These are phyloP conservation scores for Mycalesis mineus DNA, from an alignment of 2,888 invertebrate species.

Conservation along the genomic window DNA sequence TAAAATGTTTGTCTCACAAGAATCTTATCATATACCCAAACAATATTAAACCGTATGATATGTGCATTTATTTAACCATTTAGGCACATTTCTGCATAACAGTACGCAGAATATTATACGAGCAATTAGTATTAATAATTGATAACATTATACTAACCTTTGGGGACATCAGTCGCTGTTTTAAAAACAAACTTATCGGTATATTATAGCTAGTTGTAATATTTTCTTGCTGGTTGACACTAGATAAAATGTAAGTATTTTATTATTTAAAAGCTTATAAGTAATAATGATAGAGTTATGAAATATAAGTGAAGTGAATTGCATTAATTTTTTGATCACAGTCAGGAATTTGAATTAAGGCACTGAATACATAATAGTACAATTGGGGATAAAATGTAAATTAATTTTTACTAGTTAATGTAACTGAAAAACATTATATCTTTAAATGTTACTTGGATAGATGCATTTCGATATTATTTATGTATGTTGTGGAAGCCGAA, in stretches of 20 bases:
- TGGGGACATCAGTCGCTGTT: constrained; percentile 1
- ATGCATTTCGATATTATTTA: too few relatives aligned
- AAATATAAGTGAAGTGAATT: too few relatives aligned
- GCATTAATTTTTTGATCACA: too few relatives aligned
- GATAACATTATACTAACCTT: constrained; percentile 12
- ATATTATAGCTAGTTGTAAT: not conserved
- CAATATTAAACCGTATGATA: not conserved
- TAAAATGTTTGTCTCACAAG: too few relatives aligned
- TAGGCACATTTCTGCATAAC: not conserved
- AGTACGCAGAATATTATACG: not conserved
- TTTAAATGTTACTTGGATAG: too few relatives aligned
- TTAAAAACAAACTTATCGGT: constrained; percentile 8
- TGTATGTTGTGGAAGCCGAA: too few relatives aligned
- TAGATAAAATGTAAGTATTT: constrained; percentile 4
- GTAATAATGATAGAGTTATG: too few relatives aligned
- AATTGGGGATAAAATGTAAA: too few relatives aligned
- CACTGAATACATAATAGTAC: too few relatives aligned
- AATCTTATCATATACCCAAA: not conserved
- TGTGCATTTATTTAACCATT: not conserved
- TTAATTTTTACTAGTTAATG: too few relatives aligned
- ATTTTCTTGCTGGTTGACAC: not conserved
- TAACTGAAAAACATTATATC: too few relatives aligned
- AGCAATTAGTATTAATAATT: not conserved
- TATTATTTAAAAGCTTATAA: not conserved
- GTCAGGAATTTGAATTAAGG: too few relatives aligned